Evolutionary conservation across 2,113 vertebrate species (phyloP), one percentile per base, ranked within the genome.

Genomic region (Egretta garzetta): DNA sequence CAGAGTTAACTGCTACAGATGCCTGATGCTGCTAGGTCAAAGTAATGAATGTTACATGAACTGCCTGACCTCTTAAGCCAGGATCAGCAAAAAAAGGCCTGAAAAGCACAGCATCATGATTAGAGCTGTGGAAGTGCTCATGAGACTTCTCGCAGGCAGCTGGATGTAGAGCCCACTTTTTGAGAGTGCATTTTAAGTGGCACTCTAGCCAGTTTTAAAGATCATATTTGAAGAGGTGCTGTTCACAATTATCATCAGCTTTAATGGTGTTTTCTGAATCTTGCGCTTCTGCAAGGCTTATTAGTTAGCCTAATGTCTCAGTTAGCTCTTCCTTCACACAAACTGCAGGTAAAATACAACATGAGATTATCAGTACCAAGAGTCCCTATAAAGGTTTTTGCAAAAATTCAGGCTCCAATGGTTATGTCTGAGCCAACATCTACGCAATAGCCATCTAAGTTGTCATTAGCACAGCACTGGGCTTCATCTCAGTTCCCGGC

Each of bases 41-140:
- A 95, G 39, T 59, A 94, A 96, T 83, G 85, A 95, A 95, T 70
- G 63, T 43, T 95, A 74, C 62, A 93, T 63, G 60, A 82, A 90
- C 66, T 80, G 15, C 27, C 68, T 83, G 75, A 96, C 75, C 91
- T 90, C 96, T 96, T 80, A 96, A 96, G 79, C 66, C 73, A 86
- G 49, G 32, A 96, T 91, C 72, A 94, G 70, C 27, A 68, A 39
- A 92, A 75, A 94, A 70, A 55, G 18, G 41, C 66, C 74, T 84
- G 77, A 90, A 96, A 96, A 92, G 75, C 82, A 63, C 79, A 95
- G 75, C 32, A 59, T 41, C 77, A 52, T 68, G 79, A 96, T 92
- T 90, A 88, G 72, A 88, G 47, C 80, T 75, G 28, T 43, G 88
- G 72, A 66, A 76, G 56, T 15, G 70, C 80, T 88, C 0, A 0